phyloP scores from a whole-genome alignment of 2,113 vertebrate genomes.

The Puffinus mauretanicus region DNA sequence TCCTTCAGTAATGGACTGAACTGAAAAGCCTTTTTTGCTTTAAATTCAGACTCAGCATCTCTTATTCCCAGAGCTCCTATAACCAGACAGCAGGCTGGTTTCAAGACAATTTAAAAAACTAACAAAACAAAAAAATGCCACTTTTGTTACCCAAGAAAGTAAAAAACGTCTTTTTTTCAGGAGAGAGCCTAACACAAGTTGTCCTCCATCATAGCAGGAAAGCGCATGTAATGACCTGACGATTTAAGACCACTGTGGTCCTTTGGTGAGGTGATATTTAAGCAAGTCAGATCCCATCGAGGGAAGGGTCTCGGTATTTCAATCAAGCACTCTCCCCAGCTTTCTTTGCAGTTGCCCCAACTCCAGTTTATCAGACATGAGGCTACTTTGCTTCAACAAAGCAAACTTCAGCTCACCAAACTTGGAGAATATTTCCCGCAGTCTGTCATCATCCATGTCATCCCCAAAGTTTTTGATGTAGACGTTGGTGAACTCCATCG shows the following conservation, averaged over 20 bases:
- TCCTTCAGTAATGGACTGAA: not conserved
- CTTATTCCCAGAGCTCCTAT: not conserved
- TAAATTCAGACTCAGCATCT: not conserved
- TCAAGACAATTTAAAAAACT: not conserved
- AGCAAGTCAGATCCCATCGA: accelerated
- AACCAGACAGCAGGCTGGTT: accelerated
- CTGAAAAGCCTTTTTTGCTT: not conserved
- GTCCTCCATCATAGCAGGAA: not conserved
- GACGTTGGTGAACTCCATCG: constrained; percentile 91
- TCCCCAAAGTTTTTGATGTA: constrained; percentile 94
- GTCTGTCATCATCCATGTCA: constrained; percentile 81
- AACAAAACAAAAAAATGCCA: not conserved
- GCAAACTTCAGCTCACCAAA: constrained; percentile 81
- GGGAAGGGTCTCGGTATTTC: not conserved
- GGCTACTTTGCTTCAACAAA: not conserved
- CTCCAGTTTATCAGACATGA: not conserved
- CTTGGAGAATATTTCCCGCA: constrained; percentile 84
- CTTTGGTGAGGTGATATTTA: not conserved
- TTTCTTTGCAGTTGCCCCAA: not conserved
- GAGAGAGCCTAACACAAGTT: not conserved
- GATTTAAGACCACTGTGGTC: not conserved
- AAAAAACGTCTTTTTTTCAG: accelerated
- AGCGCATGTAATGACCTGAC: not conserved
- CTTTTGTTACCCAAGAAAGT: not conserved
- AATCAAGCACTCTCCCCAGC: not conserved